A percentile compares a stretch with the other conserved stretches of the same genome.
Evolutionary conservation across 2,797 vertebrate genomes (phyloP).

Genomic region (Sebastiscus tertius): DNA sequence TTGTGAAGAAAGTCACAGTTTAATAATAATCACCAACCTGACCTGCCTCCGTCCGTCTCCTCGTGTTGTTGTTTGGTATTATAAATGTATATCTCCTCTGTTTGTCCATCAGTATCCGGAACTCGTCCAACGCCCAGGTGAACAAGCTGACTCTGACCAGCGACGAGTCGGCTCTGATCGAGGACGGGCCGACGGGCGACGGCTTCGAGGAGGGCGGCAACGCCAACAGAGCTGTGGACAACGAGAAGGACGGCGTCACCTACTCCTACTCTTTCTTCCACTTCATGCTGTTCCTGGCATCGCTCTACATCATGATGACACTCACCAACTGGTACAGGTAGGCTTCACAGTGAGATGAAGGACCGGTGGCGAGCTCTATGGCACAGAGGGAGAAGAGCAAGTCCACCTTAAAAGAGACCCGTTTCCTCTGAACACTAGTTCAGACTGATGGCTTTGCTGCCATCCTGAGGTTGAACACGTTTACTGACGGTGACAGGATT

Average conservation of each 20-base stretch:
- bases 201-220: conserved; percentile 84
- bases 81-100: neutral
- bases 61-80: neutral
- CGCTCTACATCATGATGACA: conserved; percentile 99
- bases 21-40: neutral
- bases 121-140: conserved; percentile 94
- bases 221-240: conserved; percentile 89
- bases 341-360: neutral
- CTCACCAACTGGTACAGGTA: conserved; percentile 95
- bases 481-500: no score
- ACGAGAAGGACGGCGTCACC: conserved; percentile 94
- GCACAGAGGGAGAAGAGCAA: neutral
- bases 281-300: conserved; percentile 98
- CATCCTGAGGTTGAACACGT: neutral
- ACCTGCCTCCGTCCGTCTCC: neutral
- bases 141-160: conserved; percentile 96
- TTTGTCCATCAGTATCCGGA: conserved; percentile 86
- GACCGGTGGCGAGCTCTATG: neutral
- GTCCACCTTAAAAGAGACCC: neutral
- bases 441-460: neutral
- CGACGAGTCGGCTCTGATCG: conserved; percentile 95
- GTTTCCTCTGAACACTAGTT: neutral
- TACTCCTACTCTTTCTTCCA: conserved; percentile 99
- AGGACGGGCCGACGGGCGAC: conserved; percentile 88
- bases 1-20: neutral